Percentiles rank a stretch among this genome's conserved stretches.
Evolutionary conservation across 2,113 vertebrate genomes (phyloP).

Genomic region (Todiramphus chloris): DNA sequence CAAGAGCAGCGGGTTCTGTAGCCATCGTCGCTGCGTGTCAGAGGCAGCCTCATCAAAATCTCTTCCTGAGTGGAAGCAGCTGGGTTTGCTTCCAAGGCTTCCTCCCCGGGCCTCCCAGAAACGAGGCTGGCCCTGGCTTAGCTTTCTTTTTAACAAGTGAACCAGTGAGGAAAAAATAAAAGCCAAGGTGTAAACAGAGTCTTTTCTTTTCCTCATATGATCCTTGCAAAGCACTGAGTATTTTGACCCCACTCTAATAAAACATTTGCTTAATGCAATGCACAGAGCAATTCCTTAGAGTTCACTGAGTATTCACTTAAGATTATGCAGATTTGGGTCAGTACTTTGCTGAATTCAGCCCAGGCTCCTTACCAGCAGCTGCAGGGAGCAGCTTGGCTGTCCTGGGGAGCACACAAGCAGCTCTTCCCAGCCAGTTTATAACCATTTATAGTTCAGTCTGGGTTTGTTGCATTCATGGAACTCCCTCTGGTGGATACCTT

Average conservation of each 20-base stretch:
- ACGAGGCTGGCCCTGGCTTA: not conserved
- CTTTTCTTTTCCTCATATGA: slow-evolving; percentile 36
- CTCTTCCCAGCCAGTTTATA: not conserved
- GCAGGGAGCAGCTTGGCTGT: not conserved
- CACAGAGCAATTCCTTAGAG: slow-evolving; percentile 4
- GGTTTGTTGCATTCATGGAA: not conserved
- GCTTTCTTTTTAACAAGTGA: slow-evolving; percentile 15
- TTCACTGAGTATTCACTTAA: slow-evolving; percentile 38
- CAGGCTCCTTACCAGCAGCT: not conserved
- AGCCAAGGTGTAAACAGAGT: slow-evolving; percentile 41
- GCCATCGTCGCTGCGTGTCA: not conserved
- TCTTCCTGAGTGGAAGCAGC: not conserved
- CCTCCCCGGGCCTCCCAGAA: slow-evolving; percentile 4
- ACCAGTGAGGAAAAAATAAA: slow-evolving; percentile 38
- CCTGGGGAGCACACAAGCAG: not conserved
- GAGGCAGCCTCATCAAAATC: not conserved
- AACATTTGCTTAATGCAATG: not conserved
- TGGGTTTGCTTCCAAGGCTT: slow-evolving; percentile 22
- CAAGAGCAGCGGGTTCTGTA: not conserved
- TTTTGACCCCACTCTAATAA: slow-evolving; percentile 20
- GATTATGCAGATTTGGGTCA: slow-evolving; percentile 44
- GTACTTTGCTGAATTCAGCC: not conserved
- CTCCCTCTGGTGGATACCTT: slow-evolving; percentile 63
- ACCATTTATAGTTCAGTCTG: not conserved
- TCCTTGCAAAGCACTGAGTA: not conserved